Percentiles rank a stretch among this genome's conserved stretches.
Evolutionary conservation across 2,797 vertebrate genomes (phyloP).

Genomic region (Gila robusta): DNA sequence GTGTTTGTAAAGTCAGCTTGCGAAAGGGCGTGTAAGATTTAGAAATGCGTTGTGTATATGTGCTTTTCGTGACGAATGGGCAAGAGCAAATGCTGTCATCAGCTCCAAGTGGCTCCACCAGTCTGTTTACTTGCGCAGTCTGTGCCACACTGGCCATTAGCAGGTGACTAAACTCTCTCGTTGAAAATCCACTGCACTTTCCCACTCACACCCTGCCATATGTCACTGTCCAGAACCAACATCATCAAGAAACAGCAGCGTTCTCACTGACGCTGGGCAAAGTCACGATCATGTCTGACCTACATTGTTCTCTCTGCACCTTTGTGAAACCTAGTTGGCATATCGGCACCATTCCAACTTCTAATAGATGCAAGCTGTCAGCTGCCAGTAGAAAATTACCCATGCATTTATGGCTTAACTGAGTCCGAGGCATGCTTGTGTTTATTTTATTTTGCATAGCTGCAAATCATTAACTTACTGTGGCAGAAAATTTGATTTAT

Average conservation of each 20-base stretch:
- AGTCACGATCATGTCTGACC: constrained; percentile 21
- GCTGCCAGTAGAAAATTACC: constrained; percentile 26
- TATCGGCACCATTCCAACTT: constrained; percentile 27
- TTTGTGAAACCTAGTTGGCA: constrained; percentile 21
- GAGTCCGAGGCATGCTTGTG: constrained; percentile 14
- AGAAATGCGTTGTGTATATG: neutral
- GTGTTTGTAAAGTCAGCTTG: constrained; percentile 13
- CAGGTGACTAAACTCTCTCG: constrained; percentile 46
- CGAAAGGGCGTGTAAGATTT: constrained; percentile 14
- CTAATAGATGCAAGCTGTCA: constrained; percentile 27
- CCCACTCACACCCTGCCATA: constrained; percentile 37
- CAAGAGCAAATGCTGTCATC: constrained; percentile 63
- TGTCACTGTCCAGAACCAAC: constrained; percentile 12
- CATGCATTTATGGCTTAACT: constrained; percentile 38
- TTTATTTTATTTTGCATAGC: constrained; percentile 50
- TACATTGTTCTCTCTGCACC: constrained; percentile 28
- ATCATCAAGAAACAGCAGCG: constrained; percentile 1
- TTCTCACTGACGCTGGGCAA: constrained; percentile 6
- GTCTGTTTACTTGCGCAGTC: constrained; percentile 62
- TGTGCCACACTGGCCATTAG: constrained; percentile 60
- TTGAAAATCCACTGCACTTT: constrained; percentile 33
- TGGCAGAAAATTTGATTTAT: constrained; percentile 22
- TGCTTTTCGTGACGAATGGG: constrained; percentile 27
- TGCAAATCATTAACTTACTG: constrained; percentile 49
- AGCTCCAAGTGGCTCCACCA: constrained; percentile 64